Percentiles rank a stretch among this genome's conserved stretches.
phyloP scores from a whole-genome alignment of 2,113 vertebrate genomes.

The Aphelocoma coerulescens region DNA sequence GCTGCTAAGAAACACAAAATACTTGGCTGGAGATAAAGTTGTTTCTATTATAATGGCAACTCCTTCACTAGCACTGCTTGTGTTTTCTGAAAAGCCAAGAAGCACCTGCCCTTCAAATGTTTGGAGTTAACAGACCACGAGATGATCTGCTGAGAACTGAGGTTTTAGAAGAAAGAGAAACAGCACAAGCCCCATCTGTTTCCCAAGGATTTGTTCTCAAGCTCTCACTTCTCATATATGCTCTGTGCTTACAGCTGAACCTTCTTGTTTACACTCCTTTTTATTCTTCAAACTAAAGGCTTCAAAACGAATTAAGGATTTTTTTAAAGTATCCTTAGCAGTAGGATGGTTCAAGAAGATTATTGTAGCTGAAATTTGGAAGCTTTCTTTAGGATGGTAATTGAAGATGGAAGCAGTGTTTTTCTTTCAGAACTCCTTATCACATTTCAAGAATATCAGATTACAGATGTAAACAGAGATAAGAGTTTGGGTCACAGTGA shows the following conservation, averaged over 20 bases:
- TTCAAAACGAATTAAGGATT: not conserved
- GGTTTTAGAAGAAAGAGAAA: conserved; percentile 15
- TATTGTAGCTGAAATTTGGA: not conserved
- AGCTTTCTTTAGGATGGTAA: not conserved
- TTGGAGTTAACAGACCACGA: not conserved
- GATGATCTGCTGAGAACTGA: conserved; percentile 20
- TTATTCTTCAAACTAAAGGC: not conserved
- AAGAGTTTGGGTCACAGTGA: not conserved
- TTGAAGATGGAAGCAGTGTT: not conserved
- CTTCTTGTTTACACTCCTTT: not conserved
- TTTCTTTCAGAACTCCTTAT: not conserved
- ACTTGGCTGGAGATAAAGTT: not conserved
- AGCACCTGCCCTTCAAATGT: conserved; percentile 9
- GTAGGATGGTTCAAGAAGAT: not conserved
- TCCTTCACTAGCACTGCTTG: not conserved
- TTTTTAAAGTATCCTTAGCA: not conserved
- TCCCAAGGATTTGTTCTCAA: conserved; percentile 12
- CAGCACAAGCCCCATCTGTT: conserved; percentile 21
- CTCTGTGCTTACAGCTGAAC: not conserved
- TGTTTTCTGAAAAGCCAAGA: not conserved
- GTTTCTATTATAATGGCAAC: not conserved
- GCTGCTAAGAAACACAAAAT: not conserved
- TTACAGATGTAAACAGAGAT: not conserved
- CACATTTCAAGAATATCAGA: not conserved
- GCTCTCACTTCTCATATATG: not conserved